Conservation (phyloP, 2,888 invertebrate genomes). For the Rotaria magnacalcarata region DNA sequence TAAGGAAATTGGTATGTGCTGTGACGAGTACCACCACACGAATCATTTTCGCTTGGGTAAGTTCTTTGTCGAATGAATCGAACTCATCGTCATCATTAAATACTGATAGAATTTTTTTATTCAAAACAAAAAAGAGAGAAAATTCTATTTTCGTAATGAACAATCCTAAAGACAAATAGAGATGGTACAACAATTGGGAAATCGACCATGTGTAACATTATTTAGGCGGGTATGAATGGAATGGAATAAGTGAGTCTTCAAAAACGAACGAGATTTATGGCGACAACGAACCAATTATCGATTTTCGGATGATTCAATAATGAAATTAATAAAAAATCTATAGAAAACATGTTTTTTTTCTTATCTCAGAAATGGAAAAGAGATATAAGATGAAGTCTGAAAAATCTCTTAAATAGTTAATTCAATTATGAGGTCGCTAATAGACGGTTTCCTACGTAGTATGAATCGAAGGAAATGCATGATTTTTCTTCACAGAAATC, state of each 20-base stretch:
- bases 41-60: neutral
- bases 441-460: neutral
- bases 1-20: neutral
- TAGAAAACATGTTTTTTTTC: neutral
- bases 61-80: neutral
- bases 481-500: too few species aligned
- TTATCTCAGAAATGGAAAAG: neutral
- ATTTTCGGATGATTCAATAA: neutral
- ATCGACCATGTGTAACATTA: neutral
- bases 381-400: neutral
- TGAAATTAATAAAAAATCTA: neutral
- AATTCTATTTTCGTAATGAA: neutral
- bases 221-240: neutral
- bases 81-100: neutral
- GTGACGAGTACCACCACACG: constrained; percentile 9
- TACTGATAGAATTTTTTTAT: neutral
- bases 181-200: neutral
- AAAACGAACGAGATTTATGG: constrained; percentile 16
- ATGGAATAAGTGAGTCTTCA: neutral
- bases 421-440: neutral
- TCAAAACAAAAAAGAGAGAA: neutral
- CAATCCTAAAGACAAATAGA: neutral
- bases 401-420: neutral
- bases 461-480: too few species aligned
- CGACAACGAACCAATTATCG: neutral